phyloP scores from a whole-genome alignment of 1,140 invertebrate genomes.

The Pristionchus pacificus region DNA sequence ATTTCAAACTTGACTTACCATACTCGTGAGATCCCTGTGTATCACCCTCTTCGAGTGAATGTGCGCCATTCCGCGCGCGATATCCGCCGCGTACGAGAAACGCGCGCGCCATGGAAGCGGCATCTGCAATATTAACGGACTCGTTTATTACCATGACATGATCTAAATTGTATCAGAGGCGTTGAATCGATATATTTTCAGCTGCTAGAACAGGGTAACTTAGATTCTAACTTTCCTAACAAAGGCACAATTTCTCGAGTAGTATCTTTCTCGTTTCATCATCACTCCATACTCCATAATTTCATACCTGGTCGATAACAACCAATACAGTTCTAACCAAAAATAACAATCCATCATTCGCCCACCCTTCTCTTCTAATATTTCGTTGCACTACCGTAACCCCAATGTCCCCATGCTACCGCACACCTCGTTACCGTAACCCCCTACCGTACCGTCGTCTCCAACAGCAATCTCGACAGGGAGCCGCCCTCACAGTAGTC shows the following conservation, averaged over 20 bases:
- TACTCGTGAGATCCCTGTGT: constrained; percentile 89
- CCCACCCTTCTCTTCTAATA: no score
- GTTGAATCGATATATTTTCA: neutral
- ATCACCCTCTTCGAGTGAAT: constrained; percentile 84
- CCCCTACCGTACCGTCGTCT: constrained; percentile 58
- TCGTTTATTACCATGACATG: no score
- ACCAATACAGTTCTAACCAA: no score
- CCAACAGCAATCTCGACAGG: constrained; percentile 80
- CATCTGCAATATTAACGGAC: constrained; percentile 60
- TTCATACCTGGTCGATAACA: no score
- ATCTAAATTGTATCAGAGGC: no score
- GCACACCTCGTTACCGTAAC: no score
- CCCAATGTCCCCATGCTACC: no score
- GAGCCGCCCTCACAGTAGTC: constrained; percentile 72
- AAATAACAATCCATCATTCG: no score
- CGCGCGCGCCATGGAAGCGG: constrained; percentile 75
- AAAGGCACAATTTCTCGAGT: no score
- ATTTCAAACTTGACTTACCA: constrained; percentile 65
- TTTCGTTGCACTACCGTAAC: no score
- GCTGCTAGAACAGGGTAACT: neutral
- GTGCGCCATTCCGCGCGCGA: constrained; percentile 82
- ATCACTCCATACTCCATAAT: no score
- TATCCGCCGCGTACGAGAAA: constrained; percentile 78
- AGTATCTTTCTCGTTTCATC: no score
- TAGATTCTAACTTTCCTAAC: neutral